Evolutionary conservation across 92 coral and sea anemone species (phyloP), one percentile per base, ranked within the genome.

Genomic region (Umimayanthus kanabou): DNA sequence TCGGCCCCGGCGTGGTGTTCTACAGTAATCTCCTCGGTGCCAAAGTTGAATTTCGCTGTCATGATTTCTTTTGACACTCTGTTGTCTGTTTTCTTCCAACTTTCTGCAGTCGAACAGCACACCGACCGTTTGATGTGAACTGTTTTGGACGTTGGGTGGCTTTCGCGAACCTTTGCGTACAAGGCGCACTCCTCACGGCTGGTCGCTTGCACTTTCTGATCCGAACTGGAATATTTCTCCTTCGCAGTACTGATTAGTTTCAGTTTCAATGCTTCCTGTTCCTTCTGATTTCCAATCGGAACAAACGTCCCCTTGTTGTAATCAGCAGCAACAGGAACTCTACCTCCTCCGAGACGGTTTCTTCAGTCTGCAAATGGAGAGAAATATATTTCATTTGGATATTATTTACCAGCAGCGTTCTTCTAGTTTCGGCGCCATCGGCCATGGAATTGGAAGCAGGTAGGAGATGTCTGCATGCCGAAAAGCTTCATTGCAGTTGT

Each of bases 61-160:
- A 73, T 30, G 1, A 73, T 15, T 73, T 73, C 43, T 73, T 73
- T 73, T 33, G 77, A 73, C 1, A 73, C 77, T 20, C 77, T 73
- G 77, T 73, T 73, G 22, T 73, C 43, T 5, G 23, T 73, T 73
- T 45, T 73, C 40, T 73, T 45, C 45, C 77, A 73, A 39, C 40
- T 13, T 73, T 73, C 77, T 29, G 77, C 77, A 13, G 77, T 39
- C 65, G 23, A 57, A 57, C 65, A 57, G 40, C 77, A 73, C 77
- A 73, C 77, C 39, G 77, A 73, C 77, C 30, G 77, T 39, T 73
- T 73, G 37, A 73, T 73, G 45, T 73, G 77, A 33, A 73, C 77
- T 73, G 40, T 29, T 39, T 73, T 73, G 37, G 77, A 11, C 22
- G 40, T 73, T 9, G 40, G 77, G n/a, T 39, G 77, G 40, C 22